These are phyloP conservation scores for Amazonetta brasiliensis DNA, from an alignment of 2,797 vertebrate genomes.

Conservation along the genomic window DNA sequence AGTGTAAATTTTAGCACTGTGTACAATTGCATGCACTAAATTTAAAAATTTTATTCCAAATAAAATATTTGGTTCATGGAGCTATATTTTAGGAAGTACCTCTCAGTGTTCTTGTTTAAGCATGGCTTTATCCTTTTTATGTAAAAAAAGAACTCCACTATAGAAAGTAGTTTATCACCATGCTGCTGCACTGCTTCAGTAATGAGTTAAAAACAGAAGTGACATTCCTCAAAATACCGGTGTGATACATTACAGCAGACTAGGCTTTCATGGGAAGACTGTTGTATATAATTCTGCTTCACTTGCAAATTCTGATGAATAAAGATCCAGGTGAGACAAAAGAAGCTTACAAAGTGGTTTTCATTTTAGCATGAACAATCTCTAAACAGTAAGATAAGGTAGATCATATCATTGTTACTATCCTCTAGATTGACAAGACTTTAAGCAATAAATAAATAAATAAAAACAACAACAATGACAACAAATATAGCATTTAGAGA, in stretches of 20 bases:
- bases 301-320: neutral
- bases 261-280: neutral
- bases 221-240: neutral
- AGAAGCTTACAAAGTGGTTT: neutral
- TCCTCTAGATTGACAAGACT: neutral
- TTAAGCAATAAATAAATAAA: neutral
- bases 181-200: neutral
- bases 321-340: neutral
- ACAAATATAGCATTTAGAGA: neutral
- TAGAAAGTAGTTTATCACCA: neutral
- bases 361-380: neutral
- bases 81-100: neutral
- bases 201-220: neutral
- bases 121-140: neutral
- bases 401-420: neutral
- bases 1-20: constrained; percentile 7
- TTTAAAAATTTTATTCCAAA: neutral
- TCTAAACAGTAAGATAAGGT: neutral
- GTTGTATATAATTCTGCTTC: neutral
- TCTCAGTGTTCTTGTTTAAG: neutral
- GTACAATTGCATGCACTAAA: neutral
- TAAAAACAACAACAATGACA: too few species aligned
- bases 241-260: neutral
- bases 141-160: neutral
- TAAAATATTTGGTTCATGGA: neutral